These are phyloP conservation scores for Cactoblastis cactorum DNA, from an alignment of 2,888 invertebrate species.

Conservation along the genomic window DNA sequence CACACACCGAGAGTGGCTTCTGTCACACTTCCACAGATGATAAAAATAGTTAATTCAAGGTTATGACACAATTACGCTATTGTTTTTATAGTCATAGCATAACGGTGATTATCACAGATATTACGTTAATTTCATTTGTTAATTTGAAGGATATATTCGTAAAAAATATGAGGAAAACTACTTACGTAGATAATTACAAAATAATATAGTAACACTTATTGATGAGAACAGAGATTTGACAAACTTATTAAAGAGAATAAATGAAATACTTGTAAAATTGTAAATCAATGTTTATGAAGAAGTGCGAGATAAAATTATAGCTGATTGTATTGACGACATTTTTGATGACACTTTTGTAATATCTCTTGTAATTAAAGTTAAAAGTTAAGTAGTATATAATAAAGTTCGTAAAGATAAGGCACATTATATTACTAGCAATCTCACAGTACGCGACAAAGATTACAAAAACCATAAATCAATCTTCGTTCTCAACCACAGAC, in stretches of 20 bases:
- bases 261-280: neutral
- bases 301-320: too few species aligned
- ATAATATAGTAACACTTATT: conserved; percentile 9
- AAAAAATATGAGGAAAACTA: neutral
- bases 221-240: conserved; percentile 11
- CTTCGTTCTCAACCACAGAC: conserved; percentile 29
- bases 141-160: neutral
- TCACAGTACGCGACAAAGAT: too few species aligned
- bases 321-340: too few species aligned
- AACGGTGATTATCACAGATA: conserved; percentile 1
- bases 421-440: too few species aligned
- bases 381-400: too few species aligned
- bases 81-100: conserved; percentile 18
- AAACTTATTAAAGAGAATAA: neutral
- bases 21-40: conserved; percentile 35
- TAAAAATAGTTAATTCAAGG: conserved; percentile 51
- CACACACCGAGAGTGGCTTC: conserved; percentile 16
- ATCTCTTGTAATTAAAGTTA: too few species aligned
- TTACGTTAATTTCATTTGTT: neutral
- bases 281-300: neutral
- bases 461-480: neutral
- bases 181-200: conserved; percentile 8
- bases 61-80: conserved; percentile 34
- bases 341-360: too few species aligned
- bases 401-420: too few species aligned